These are phyloP conservation scores for Corythoichthys intestinalis DNA, from an alignment of 2,113 vertebrate species.

Conservation along the genomic window DNA sequence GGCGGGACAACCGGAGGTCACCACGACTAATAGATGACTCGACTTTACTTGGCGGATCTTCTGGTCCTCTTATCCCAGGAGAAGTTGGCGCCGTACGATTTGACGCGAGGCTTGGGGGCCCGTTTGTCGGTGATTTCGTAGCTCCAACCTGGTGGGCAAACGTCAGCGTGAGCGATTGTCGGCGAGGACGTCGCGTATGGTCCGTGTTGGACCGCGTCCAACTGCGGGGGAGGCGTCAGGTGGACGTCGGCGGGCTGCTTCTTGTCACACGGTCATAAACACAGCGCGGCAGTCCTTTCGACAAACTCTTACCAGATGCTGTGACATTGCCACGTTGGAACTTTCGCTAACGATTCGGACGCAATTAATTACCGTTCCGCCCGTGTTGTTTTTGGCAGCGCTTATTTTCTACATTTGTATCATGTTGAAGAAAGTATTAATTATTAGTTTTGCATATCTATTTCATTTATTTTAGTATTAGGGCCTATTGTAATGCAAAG, in stretches of 20 bases:
- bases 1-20: conserved; percentile 33
- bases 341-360: neutral
- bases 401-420: no score
- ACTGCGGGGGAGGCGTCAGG: conserved; percentile 57
- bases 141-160: conserved; percentile 85
- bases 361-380: neutral
- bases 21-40: conserved; percentile 64
- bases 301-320: conserved; percentile 59
- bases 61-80: conserved; percentile 97
- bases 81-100: conserved; percentile 96
- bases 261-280: conserved; percentile 61
- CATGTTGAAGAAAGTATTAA: no score
- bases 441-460: no score
- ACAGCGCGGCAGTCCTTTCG: conserved; percentile 50
- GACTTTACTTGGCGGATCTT: conserved; percentile 89
- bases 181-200: conserved; percentile 25
- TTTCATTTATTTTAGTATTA: no score
- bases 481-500: no score
- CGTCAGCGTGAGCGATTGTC: conserved; percentile 42
- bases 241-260: conserved; percentile 55
- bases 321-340: conserved; percentile 1
- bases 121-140: conserved; percentile 88
- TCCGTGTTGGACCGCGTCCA: conserved; percentile 50
- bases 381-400: no score
- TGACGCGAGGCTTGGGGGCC: conserved; percentile 86